Conservation (phyloP, 30 jellyfish, hydroid and myxozoan species). For the Rhopilema esculentum region DNA sequence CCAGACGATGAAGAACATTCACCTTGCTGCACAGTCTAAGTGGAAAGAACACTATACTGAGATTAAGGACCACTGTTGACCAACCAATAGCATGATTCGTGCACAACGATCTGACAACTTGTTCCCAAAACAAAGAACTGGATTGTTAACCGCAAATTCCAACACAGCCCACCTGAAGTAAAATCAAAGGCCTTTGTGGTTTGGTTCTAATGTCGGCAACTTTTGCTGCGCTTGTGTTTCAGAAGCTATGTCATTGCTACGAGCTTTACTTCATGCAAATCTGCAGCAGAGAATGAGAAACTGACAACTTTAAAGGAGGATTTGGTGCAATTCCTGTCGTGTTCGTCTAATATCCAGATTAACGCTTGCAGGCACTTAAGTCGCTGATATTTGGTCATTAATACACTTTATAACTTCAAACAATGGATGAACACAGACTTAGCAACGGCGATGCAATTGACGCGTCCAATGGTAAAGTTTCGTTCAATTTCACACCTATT, state of each 20-base stretch:
- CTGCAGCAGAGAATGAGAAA: background rate
- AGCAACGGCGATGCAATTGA: conserved; percentile 18
- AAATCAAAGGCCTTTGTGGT: conserved; percentile 40
- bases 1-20: too few relatives aligned
- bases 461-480: conserved; percentile 39
- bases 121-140: conserved; percentile 57
- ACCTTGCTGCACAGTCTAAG: too few relatives aligned
- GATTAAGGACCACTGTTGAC: background rate
- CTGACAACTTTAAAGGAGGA: background rate
- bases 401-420: background rate
- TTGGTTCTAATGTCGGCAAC: background rate
- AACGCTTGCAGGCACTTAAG: background rate
- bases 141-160: conserved; percentile 44
- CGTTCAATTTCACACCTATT: conserved; percentile 66
- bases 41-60: background rate
- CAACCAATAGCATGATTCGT: conserved; percentile 51
- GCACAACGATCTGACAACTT: conserved; percentile 21
- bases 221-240: background rate
- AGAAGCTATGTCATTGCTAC: background rate
- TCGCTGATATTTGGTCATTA: background rate
- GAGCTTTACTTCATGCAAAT: background rate
- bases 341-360: background rate
- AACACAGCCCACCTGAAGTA: conserved; percentile 23
- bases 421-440: conserved; percentile 31
- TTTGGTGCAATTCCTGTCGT: background rate